Evolutionary conservation across 2,113 vertebrate genomes (phyloP).

Genomic region (Rhabdomys dilectus): DNA sequence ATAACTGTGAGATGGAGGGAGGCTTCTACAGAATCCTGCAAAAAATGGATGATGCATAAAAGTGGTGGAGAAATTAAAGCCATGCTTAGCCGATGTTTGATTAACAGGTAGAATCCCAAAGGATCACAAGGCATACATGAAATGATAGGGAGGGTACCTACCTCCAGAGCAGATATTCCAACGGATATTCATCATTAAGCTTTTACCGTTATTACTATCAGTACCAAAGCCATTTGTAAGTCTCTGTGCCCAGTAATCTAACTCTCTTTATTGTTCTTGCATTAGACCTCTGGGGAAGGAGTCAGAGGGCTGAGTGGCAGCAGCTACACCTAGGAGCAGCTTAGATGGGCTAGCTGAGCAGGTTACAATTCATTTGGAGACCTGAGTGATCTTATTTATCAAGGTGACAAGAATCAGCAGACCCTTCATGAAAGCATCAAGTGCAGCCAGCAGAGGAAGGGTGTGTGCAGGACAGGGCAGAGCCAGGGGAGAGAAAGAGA

Average conservation of each 20-base stretch:
- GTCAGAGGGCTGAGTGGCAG: not conserved
- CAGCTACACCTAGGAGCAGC: not conserved
- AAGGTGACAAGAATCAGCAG: not conserved
- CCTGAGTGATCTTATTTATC: not conserved
- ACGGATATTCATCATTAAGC: not conserved
- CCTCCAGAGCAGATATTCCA: not conserved
- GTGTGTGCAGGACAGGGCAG: not conserved
- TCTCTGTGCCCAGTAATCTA: not conserved
- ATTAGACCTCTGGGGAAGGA: not conserved
- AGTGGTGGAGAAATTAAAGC: not conserved
- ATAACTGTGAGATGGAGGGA: not conserved
- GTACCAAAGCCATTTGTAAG: conserved; percentile 10
- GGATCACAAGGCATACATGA: not conserved
- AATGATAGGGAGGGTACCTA: not conserved
- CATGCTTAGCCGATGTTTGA: not conserved
- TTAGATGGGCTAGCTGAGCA: not conserved
- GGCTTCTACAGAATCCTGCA: not conserved
- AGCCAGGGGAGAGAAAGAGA: not conserved
- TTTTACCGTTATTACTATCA: not conserved
- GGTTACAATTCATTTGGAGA: not conserved
- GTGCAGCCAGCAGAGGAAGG: not conserved
- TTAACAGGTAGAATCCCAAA: not conserved
- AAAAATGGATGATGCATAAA: not conserved
- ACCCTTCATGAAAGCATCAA: not conserved
- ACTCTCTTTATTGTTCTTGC: not conserved